phyloP scores from a whole-genome alignment of 2,113 vertebrate genomes.

The Xenus cinereus region DNA sequence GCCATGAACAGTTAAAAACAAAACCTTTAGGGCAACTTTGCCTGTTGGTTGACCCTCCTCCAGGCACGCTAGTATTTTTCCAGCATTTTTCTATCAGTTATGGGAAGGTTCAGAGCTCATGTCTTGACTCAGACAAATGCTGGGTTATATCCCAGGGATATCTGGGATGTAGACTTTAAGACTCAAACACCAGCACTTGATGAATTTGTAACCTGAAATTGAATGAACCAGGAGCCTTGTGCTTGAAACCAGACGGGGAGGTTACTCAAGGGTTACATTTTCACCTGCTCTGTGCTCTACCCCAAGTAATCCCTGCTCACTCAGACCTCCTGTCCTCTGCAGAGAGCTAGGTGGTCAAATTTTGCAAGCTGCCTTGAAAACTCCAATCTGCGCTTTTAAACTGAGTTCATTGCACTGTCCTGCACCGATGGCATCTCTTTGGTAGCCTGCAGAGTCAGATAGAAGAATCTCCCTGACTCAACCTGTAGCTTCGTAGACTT shows the following conservation, averaged over 20 bases:
- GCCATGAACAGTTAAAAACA: neutral
- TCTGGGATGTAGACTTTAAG: neutral
- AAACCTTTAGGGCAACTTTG: neutral
- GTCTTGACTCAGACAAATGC: neutral
- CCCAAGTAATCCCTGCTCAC: neutral
- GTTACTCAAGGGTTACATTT: neutral
- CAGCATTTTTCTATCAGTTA: neutral
- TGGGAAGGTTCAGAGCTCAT: neutral
- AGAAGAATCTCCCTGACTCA: neutral
- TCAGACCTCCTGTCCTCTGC: rapidly evolving
- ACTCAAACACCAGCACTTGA: neutral
- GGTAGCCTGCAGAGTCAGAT: neutral
- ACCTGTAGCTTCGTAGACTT: neutral
- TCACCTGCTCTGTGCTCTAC: neutral
- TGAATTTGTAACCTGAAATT: neutral
- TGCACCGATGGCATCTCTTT: neutral
- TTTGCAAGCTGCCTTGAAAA: neutral
- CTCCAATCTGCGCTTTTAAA: neutral
- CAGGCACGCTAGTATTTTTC: neutral
- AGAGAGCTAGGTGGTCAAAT: neutral
- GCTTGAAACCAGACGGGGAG: neutral
- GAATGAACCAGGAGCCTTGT: neutral
- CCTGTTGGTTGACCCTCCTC: neutral
- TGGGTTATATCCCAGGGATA: neutral
- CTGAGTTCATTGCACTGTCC: neutral